phyloP scores from a whole-genome alignment of 2,797 vertebrate species.

The Jordanella pulchra region DNA sequence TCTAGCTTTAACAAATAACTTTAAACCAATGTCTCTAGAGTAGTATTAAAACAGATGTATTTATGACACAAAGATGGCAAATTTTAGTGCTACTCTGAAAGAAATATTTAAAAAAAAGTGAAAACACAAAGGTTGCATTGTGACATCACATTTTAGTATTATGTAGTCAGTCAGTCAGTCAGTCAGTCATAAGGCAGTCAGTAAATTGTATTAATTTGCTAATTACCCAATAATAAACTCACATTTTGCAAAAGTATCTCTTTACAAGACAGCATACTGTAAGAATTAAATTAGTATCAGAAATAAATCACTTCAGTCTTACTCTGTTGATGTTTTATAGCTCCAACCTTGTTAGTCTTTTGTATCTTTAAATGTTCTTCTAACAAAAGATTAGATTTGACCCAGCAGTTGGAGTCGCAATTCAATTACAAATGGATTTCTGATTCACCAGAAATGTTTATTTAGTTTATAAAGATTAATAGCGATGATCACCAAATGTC shows the following conservation, averaged over 20 bases:
- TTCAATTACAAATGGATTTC: neutral
- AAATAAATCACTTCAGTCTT: neutral
- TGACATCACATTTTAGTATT: constrained; percentile 7
- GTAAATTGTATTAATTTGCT: neutral
- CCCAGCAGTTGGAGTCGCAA: neutral
- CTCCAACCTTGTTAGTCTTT: neutral
- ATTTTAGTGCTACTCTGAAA: neutral
- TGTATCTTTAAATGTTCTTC: neutral
- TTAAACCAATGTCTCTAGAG: neutral
- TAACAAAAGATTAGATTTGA: neutral
- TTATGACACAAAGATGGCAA: neutral
- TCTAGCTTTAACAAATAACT: neutral
- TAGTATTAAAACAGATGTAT: neutral
- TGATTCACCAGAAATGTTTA: neutral
- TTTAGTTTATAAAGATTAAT: neutral
- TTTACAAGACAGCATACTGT: neutral
- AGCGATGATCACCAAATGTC: neutral
- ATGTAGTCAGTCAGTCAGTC: no score
- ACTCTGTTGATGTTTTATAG: neutral
- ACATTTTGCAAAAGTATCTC: neutral
- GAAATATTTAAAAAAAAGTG: no score
- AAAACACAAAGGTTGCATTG: neutral
- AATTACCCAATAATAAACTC: neutral
- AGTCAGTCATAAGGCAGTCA: no score
- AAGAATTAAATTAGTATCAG: neutral